Percentiles rank a stretch among this genome's conserved stretches.
phyloP scores from a whole-genome alignment of 2,113 vertebrate genomes.

The Aspidoscelis tigris region DNA sequence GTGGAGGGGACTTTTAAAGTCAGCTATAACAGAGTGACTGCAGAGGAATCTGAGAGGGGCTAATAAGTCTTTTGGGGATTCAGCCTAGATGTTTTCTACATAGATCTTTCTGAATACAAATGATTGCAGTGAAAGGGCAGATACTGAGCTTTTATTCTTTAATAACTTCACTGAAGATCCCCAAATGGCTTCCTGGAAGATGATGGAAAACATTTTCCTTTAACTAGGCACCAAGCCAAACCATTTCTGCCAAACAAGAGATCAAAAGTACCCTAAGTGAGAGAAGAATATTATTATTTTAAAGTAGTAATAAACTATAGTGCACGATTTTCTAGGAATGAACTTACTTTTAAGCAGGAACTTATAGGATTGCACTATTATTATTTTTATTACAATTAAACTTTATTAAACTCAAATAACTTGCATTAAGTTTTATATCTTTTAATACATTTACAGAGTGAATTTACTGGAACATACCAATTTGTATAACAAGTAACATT shows the following conservation, averaged over 20 bases:
- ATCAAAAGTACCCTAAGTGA: background rate
- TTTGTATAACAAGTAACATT: too few relatives aligned
- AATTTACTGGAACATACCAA: too few relatives aligned
- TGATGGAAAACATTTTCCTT: conserved; percentile 53
- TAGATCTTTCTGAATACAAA: conserved; percentile 21
- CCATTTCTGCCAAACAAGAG: conserved; percentile 20
- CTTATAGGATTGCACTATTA: background rate
- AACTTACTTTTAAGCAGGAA: background rate
- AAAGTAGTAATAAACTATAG: background rate
- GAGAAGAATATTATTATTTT: background rate
- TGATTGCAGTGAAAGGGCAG: conserved; percentile 31
- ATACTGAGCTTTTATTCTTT: conserved; percentile 50
- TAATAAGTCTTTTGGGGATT: too few relatives aligned
- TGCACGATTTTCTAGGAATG: background rate
- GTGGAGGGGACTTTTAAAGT: too few relatives aligned
- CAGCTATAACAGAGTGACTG: too few relatives aligned
- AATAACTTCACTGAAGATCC: conserved; percentile 37
- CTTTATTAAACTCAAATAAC: too few relatives aligned
- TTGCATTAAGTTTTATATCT: too few relatives aligned
- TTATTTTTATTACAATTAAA: background rate
- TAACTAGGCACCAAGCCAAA: conserved; percentile 43
- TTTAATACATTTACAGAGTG: too few relatives aligned
- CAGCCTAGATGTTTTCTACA: too few relatives aligned
- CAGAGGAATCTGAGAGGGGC: too few relatives aligned
- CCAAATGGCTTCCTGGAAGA: conserved; percentile 26